Base-by-base conservation (phyloP, 2,113 vertebrate species). In the Sciurus niger region DNA sequence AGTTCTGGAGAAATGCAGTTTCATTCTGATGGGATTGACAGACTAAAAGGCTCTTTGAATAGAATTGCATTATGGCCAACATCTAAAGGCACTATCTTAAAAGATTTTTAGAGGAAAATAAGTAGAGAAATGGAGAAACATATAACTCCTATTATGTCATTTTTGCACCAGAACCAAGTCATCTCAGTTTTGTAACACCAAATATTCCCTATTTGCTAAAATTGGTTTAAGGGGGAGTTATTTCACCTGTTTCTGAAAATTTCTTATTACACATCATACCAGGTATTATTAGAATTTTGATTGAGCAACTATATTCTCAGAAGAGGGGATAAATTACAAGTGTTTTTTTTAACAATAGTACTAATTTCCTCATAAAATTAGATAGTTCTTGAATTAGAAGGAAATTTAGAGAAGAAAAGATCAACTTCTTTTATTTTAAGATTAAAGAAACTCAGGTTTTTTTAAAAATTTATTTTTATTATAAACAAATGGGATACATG, bases 121-220 rank as follows among this genome's bases (percentile, higher is more conserved):
- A 86, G 13, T 43, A 67, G 85, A 76, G 28, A 74, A 6, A 37
- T 70, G 24, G 16, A 53, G 13, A 80, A 25, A 90, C 1, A 34
- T 6, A 74, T 20, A 73, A 24, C 5, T 87, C 12, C 63, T 48
- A 70, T 85, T 34, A 28, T 11, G 40, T 46, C 6, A 78, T 77
- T 72, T 88, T 77, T 95, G 51, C 5, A 58, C 18, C 14, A 70
- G 78, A 10, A 7, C 40, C n/a, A 40, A 85, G 24, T 11, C 34
- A 28, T 32, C 3, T 76, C 25, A 48, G 20, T 70, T 91, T 79
- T 63, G 53, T 91, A 43, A 82, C 46, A 17, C 6, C 32, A 16
- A 67, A 48, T 74, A 43, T 65, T 96, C 32, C 6, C 11, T 76
- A 58, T 51, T 93, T 84, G 78, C 10, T 93, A 53, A 89, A 83